Base-by-base conservation (phyloP, 2,113 vertebrate genomes). In the Erythrocercus mccallii region DNA sequence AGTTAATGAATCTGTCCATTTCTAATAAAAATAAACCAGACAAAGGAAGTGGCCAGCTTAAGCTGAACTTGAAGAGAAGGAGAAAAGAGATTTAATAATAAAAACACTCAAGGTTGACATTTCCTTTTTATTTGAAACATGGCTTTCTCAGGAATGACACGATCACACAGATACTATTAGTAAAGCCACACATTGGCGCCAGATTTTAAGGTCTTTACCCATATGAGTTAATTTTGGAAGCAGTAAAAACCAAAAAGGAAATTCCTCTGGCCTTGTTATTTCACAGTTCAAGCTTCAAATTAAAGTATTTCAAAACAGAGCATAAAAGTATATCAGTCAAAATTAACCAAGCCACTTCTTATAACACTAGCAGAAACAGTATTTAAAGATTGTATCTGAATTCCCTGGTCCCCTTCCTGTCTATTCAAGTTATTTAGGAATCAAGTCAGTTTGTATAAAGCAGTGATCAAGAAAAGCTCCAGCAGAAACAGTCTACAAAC, bases 21-120 rank as follows among this genome's bases (percentile, higher is more conserved):
- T 98, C 98, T 98, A 99, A 99, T 98, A 98, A 98, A 99, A 99
- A 99, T 98, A 99, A 99, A 99, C 98, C 97, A 95, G 95, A 96
- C 95, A 97, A 97, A 99, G 98, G 98, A 99, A 99, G 98, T 98
- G 98, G 98, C 98, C 98, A 98, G 98, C 98, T 98, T 90, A 93
- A 92, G 86, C 92, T 81, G 82, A 92, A 91, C 82, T 78, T 74
- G 31, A 95, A 94, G 94, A 94, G 80, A 86, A 95, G 81, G 93
- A 84, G 54, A 91, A 88, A 95, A 90, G 38, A 45, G 82, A 89
- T 81, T 97, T 97, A 97, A 97, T 96, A 88, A 96, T 94, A 96
- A 95, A 98, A 96, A 77, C 45, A 35, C 95, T 95, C 65, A 77
- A 80, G 76, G 92, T 70, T 95, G 96, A 98, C 89, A 97, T 97